Evolutionary conservation across 1,140 invertebrate genomes (phyloP).

Genomic region (Drosophila repleta): DNA sequence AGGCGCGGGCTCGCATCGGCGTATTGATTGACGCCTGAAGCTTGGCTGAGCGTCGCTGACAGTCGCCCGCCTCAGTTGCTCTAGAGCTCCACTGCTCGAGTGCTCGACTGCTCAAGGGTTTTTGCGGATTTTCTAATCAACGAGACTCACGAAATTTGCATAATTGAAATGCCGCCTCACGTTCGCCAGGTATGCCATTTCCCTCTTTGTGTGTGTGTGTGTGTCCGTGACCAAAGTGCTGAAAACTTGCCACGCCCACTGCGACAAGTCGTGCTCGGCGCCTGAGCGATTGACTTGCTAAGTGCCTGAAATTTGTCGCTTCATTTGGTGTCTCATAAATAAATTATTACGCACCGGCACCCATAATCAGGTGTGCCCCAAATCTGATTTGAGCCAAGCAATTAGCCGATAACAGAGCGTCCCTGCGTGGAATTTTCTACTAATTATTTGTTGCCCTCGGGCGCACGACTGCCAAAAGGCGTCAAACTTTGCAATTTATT

Average conservation of each 20-base stretch:
- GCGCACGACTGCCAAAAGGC: background rate
- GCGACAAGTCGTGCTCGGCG: background rate
- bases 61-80: background rate
- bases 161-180: slow-evolving; percentile 70
- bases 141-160: slow-evolving; percentile 68
- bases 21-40: slow-evolving; percentile 68
- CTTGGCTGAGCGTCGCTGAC: background rate
- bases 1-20: background rate
- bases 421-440: slow-evolving; percentile 24
- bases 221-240: slow-evolving; percentile 40
- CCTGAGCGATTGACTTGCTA: slow-evolving; percentile 65
- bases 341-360: slow-evolving; percentile 58
- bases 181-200: slow-evolving; percentile 45
- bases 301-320: slow-evolving; percentile 76
- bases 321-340: slow-evolving; percentile 75
- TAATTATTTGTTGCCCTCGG: slow-evolving; percentile 48
- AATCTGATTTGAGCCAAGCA: slow-evolving; percentile 73
- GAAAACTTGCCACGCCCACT: slow-evolving; percentile 39
- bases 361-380: slow-evolving; percentile 65
- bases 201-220: background rate
- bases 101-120: slow-evolving; percentile 38
- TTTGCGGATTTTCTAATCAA: slow-evolving; percentile 76
- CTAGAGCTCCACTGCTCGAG: background rate
- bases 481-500: slow-evolving; percentile 10
- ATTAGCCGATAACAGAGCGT: slow-evolving; percentile 63